Base-by-base conservation (phyloP, 53 echinoderm and acorn worm genomes). In the Stichopus horrens region DNA sequence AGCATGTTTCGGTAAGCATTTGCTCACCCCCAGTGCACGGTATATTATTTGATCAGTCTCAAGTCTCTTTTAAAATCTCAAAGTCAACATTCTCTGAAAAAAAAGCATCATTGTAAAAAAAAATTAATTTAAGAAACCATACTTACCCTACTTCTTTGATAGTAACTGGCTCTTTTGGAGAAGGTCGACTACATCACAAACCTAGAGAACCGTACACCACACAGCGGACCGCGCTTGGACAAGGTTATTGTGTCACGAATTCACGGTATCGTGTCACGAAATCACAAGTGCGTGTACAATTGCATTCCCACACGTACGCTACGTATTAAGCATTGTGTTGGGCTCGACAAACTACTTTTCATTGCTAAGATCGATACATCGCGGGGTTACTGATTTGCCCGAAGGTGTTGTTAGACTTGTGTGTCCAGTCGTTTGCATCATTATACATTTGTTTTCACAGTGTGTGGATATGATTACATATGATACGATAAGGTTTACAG, bases 321-420 rank as follows among this genome's bases (percentile, higher is more conserved):
- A 20, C 18, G 71, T 71, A 6, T 18, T n/a, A 14, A 71, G 18
- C 20, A 71, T 20, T 71, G 71, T 71, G 18, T 71, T 71, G 71
- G 18, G 71, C 16, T 18, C 71, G 71, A 71, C 71, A 71, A 37
- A 71, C 71, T 71, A 71, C 71, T 71, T 71, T 71, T 71, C 71
- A 0, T 13, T 18, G 37, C n/a, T 4, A 71, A 20, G 71, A 71
- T 71, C 71, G 71, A 71, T 71, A 71, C 71, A 71, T 71, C 71
- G 71, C 63, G 63, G 71, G 18, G 37, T 37, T 37, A 37, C 37
- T 37, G 37, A 37, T 71, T 16, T 18, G 18, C 19, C 71, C n/a
- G 71, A 20, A 13, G 71, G 71, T 71, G 21, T n/a, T 20, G 18
- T 7, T 71, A 71, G 71, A 20, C 18, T 71, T 71, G 19, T 71